Evolutionary conservation across 2,113 vertebrate species (phyloP).

Genomic region (Tenrec ecaudatus): DNA sequence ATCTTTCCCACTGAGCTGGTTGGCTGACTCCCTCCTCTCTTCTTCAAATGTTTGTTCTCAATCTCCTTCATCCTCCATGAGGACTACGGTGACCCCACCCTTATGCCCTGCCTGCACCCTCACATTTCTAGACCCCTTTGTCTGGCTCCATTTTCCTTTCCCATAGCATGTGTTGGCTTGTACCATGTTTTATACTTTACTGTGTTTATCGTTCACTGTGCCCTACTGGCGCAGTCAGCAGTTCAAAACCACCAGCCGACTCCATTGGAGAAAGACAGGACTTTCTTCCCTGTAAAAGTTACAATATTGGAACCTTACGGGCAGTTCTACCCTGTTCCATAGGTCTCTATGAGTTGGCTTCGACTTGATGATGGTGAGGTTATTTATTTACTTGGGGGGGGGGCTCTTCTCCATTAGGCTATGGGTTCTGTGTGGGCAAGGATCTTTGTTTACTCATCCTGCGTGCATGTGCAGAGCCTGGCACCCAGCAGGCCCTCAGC

Average conservation of each 20-base stretch:
- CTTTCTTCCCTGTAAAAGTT: too few relatives aligned
- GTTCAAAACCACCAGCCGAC: too few relatives aligned
- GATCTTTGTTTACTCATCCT: neutral
- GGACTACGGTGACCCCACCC: neutral
- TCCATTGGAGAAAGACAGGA: too few relatives aligned
- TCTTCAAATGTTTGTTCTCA: neutral
- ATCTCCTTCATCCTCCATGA: neutral
- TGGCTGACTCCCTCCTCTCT: neutral
- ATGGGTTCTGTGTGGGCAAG: neutral
- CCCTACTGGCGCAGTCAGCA: too few relatives aligned
- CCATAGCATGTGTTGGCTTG: neutral
- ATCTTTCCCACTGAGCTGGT: neutral
- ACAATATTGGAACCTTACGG: too few relatives aligned
- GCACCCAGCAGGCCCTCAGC: accelerated
- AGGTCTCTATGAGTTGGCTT: too few relatives aligned
- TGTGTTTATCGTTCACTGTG: neutral
- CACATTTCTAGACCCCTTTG: too few relatives aligned
- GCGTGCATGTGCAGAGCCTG: neutral
- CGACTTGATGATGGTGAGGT: too few relatives aligned
- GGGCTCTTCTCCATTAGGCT: neutral
- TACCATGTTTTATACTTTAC: neutral
- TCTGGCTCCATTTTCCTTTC: neutral
- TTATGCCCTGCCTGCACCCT: neutral
- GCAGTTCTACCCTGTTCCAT: too few relatives aligned
- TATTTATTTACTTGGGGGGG: too few relatives aligned